Percentiles rank a stretch among this genome's conserved stretches.
phyloP scores from a whole-genome alignment of 2,797 vertebrate species.

The Anas capensis region DNA sequence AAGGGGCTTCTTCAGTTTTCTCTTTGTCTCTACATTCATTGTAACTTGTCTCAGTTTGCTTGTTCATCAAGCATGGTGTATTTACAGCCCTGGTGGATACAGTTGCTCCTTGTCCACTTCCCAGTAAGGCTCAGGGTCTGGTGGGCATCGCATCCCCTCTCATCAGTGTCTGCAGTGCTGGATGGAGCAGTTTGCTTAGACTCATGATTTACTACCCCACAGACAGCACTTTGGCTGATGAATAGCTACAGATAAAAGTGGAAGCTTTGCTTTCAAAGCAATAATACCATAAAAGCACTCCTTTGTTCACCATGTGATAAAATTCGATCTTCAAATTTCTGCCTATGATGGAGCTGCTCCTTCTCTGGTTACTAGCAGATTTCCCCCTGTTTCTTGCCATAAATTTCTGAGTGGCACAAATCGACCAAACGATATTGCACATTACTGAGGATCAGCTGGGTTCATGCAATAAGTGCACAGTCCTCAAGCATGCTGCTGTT shows the following conservation, averaged over 20 bases:
- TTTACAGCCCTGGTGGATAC: background rate
- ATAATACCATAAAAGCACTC: background rate
- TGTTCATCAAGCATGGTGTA: background rate
- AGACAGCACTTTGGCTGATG: background rate
- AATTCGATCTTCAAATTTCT: background rate
- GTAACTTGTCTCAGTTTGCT: background rate
- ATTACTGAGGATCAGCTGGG: background rate
- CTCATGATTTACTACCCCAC: background rate
- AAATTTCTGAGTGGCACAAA: background rate
- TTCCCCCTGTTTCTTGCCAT: background rate
- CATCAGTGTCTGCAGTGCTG: background rate
- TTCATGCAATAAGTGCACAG: background rate
- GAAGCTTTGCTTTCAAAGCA: background rate
- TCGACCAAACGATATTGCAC: accelerated
- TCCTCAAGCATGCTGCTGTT: background rate
- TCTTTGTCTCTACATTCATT: background rate
- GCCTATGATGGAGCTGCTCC: background rate
- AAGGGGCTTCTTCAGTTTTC: background rate
- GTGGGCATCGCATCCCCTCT: background rate
- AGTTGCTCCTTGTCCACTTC: background rate
- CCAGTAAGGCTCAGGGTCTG: background rate
- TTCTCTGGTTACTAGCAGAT: background rate
- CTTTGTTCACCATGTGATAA: background rate
- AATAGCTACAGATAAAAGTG: background rate
- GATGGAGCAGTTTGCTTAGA: background rate